A percentile compares a stretch with the other conserved stretches of the same genome.
phyloP scores from a whole-genome alignment of 2,888 invertebrate species.

The Ctena decussata region DNA sequence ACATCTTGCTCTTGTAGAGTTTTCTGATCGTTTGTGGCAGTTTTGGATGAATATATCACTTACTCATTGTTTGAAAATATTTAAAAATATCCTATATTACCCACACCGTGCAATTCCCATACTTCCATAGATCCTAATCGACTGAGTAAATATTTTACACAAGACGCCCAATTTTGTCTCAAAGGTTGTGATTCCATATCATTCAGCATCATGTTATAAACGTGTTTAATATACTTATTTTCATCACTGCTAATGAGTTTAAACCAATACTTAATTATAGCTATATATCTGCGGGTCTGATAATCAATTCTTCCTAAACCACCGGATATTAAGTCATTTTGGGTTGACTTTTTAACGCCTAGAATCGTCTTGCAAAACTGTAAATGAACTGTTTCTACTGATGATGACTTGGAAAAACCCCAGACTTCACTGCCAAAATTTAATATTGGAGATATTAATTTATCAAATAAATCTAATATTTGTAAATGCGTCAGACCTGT shows the following conservation, averaged over 20 bases:
- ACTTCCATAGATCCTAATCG: neutral
- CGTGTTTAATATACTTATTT: neutral
- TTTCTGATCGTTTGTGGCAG: no score
- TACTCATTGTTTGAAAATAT: neutral
- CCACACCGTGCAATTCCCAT: neutral
- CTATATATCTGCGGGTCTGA: neutral
- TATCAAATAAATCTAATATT: neutral
- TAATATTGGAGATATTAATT: neutral
- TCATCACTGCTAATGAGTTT: neutral
- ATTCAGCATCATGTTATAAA: neutral
- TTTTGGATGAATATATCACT: neutral
- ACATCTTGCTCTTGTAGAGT: no score
- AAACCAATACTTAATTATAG: slow-evolving; percentile 4
- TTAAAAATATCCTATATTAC: neutral
- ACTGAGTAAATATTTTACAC: neutral
- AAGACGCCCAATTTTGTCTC: neutral
- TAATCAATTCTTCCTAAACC: slow-evolving; percentile 11
- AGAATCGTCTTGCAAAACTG: neutral
- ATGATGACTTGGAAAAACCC: neutral
- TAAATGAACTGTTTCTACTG: neutral
- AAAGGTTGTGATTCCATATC: no score
- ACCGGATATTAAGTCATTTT: slow-evolving; percentile 17
- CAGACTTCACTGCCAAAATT: neutral
- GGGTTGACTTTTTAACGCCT: slow-evolving; percentile 1
- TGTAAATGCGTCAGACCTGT: neutral